Percentiles rank a stretch among this genome's conserved stretches.
Evolutionary conservation across 2,113 vertebrate species (phyloP).

Genomic region (Plestiodon gilberti): DNA sequence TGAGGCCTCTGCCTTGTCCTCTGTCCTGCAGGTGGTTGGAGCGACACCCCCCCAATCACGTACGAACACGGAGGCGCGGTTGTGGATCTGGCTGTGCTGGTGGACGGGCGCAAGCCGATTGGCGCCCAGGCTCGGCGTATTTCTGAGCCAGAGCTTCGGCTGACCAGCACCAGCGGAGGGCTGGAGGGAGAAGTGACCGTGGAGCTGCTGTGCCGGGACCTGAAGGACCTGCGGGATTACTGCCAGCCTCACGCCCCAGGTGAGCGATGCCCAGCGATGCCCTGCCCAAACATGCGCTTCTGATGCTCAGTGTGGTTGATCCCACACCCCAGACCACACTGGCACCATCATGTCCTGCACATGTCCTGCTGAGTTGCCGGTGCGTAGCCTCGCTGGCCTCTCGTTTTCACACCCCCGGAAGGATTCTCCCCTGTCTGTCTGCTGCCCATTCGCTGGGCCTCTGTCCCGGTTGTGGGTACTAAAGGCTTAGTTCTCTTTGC

Average conservation of each 20-base stretch:
- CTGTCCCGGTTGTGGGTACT: too few relatives aligned
- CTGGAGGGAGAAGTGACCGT: conserved; percentile 55
- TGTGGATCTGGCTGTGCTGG: conserved; percentile 84
- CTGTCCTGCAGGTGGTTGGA: conserved; percentile 88
- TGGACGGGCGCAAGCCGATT: conserved; percentile 87
- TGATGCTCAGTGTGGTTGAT: too few relatives aligned
- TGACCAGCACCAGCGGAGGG: conserved; percentile 73
- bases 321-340: too few relatives aligned
- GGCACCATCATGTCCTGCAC: too few relatives aligned
- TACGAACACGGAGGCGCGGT: conserved; percentile 93
- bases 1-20: too few relatives aligned
- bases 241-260: conserved; percentile 93
- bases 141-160: conserved; percentile 75
- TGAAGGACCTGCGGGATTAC: conserved; percentile 86
- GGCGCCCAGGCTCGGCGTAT: conserved; percentile 86
- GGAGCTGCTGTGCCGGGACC: conserved; percentile 77
- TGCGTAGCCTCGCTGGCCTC: too few relatives aligned
- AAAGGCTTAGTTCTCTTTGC: too few relatives aligned
- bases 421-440: too few relatives aligned
- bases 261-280: conserved; percentile 8
- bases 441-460: too few relatives aligned
- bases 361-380: too few relatives aligned
- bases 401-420: too few relatives aligned
- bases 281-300: not conserved
- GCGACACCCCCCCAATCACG: conserved; percentile 93